A percentile compares a stretch with the other conserved stretches of the same genome.
Evolutionary conservation across 2,888 invertebrate genomes (phyloP).

Genomic region (Diloba caeruleocephala): DNA sequence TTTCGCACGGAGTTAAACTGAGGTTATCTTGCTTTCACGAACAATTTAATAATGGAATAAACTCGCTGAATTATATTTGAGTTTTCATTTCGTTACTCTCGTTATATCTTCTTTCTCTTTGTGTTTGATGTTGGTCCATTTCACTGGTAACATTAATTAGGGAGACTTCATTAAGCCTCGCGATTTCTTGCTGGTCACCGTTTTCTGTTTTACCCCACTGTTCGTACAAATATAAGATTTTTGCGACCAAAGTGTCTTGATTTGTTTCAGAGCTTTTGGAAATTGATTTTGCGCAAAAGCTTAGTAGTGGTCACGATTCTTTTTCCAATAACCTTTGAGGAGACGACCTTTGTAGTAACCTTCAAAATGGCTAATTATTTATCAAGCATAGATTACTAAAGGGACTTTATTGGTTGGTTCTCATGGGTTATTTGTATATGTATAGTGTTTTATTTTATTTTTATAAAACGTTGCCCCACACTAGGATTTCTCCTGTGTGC

Average conservation of each 20-base stretch:
- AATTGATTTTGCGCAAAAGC: constrained; percentile 30
- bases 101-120: constrained; percentile 55
- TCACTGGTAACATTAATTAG: constrained; percentile 56
- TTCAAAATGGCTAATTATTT: constrained; percentile 29
- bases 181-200: constrained; percentile 46
- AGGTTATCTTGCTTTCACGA: constrained; percentile 84
- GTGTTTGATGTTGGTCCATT: constrained; percentile 52
- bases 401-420: constrained; percentile 26
- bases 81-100: constrained; percentile 68
- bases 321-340: constrained; percentile 22
- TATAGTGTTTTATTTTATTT: too few relatives aligned
- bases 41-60: constrained; percentile 86
- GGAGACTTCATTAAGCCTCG: constrained; percentile 54
- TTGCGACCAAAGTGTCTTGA: constrained; percentile 36
- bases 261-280: constrained; percentile 31
- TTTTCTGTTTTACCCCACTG: constrained; percentile 47
- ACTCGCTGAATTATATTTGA: constrained; percentile 77
- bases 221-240: constrained; percentile 39
- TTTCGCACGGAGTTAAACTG: constrained; percentile 62
- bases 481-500: too few relatives aligned
- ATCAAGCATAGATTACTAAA: constrained; percentile 39
- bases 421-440: constrained; percentile 26
- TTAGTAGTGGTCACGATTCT: constrained; percentile 22
- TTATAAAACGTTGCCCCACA: too few relatives aligned
- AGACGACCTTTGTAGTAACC: constrained; percentile 17